Evolutionary conservation across 2,888 invertebrate species (phyloP), one percentile per base, ranked within the genome.

Genomic region (Lasius fuliginosus): DNA sequence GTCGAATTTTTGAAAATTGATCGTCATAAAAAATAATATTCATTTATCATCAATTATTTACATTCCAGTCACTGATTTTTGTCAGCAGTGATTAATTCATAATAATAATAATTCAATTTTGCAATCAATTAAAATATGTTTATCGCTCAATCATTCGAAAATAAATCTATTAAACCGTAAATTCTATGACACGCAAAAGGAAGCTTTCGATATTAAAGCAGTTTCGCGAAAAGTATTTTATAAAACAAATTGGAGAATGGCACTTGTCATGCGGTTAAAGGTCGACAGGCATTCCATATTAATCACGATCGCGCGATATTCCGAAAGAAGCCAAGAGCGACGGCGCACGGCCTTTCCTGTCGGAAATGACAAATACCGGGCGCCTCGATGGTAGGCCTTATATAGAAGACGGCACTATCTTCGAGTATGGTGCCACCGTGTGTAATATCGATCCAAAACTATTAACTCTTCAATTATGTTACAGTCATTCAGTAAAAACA

Each of bases 301-400:
- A 83, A 83, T 85, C 81, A 75, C 49, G 68, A 79, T 83, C 68
- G 82, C 68, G 82, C 67, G 86, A 88, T 82, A 82, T 82, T 27
- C 62, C 74, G 74, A 77, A 88, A 87, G 87, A 87, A 84, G 87
- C 42, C 68, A 81, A 30, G 76, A 83, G 71, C 81, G 76, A 69
- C 71, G 27, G 67, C 56, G 11, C n/a, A 18, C 83, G 89, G 85
- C 91, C 91, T 92, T 92, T 90, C 89, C 90, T 89, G 91, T 92
- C 91, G 92, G 90, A 92, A 92, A 92, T 92, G 89, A 92, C 91
- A 91, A 92, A 92, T 92, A 91, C 87, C 87, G 87, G 88, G 88
- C 89, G 87, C 87, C 89, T 82, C 85, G 82, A 87, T 69, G 60
- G 62, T 82, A 85, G 58, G 40, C 92, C 90, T 88, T 92, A 92